These are phyloP conservation scores for Australoheros facetus DNA, from an alignment of 2,797 vertebrate genomes.

Conservation along the genomic window DNA sequence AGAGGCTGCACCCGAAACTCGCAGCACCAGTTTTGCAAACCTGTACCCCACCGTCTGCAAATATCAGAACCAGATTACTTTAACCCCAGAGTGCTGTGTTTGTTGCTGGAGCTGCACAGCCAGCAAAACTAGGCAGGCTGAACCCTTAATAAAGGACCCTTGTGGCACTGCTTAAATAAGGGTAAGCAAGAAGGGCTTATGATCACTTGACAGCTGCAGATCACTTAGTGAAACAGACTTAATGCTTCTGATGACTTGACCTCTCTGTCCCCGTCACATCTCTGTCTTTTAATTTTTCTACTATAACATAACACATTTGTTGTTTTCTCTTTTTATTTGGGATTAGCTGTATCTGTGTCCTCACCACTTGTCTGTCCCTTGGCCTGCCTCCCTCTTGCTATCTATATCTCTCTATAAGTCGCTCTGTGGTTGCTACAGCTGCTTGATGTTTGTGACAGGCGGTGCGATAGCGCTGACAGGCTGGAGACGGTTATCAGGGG, in stretches of 20 bases:
- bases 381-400: slow-evolving; percentile 21
- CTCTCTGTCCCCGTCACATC: not conserved
- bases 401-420: slow-evolving; percentile 47
- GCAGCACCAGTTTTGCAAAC: too few species aligned
- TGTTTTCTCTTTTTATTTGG: slow-evolving; percentile 10
- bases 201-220: not conserved
- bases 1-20: too few species aligned
- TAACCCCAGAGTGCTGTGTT: not conserved
- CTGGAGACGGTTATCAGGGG: slow-evolving; percentile 95
- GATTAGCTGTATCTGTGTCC: not conserved
- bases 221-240: not conserved
- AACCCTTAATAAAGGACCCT: not conserved
- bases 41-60: too few species aligned
- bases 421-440: slow-evolving; percentile 79
- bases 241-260: slow-evolving; percentile 15
- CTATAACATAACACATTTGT: slow-evolving; percentile 11
- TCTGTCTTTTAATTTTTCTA: slow-evolving; percentile 8
- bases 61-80: not conserved
- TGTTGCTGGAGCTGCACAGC: not conserved
- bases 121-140: not conserved
- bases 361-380: slow-evolving; percentile 25
- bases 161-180: not conserved
- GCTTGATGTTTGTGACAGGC: slow-evolving; percentile 98
- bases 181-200: not conserved
- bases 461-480: slow-evolving; percentile 86